These are phyloP conservation scores for Alectura lathami DNA, from an alignment of 2,113 vertebrate species.

Conservation along the genomic window DNA sequence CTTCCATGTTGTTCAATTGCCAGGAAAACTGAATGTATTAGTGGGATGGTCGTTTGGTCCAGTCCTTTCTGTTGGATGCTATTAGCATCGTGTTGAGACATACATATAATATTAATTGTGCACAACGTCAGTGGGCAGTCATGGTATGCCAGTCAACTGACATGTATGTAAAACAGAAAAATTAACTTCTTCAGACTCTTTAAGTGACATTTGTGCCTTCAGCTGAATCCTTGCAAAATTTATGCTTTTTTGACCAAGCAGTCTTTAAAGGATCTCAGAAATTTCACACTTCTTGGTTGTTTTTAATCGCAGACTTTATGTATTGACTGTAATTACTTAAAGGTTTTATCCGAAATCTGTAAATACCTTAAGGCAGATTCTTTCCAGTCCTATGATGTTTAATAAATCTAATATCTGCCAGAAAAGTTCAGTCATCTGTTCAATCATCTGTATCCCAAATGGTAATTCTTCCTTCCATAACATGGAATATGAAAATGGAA, in stretches of 20 bases:
- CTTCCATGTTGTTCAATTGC: conserved; percentile 33
- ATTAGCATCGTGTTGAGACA: neutral
- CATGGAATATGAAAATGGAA: conserved; percentile 9
- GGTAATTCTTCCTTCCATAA: neutral
- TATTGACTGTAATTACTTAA: conserved; percentile 7
- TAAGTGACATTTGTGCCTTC: neutral
- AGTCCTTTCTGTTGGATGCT: neutral
- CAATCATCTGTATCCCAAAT: neutral
- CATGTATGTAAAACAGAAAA: neutral
- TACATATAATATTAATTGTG: neutral
- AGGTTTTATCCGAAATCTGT: conserved; percentile 34
- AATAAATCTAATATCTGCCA: conserved; percentile 25
- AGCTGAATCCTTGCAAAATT: conserved; percentile 31
- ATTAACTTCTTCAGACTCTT: neutral
- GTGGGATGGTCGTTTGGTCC: neutral
- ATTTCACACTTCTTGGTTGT: neutral
- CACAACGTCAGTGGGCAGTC: neutral
- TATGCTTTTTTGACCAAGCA: conserved; percentile 32
- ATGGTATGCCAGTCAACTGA: neutral
- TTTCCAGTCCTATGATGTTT: neutral
- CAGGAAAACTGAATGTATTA: neutral
- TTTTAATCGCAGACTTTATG: conserved; percentile 40
- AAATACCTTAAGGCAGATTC: neutral
- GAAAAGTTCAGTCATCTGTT: conserved; percentile 25
- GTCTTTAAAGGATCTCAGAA: conserved; percentile 27